Percentiles rank a stretch among this genome's conserved stretches.
phyloP scores from a whole-genome alignment of 2,113 vertebrate genomes.

The Pontoporia blainvillei region DNA sequence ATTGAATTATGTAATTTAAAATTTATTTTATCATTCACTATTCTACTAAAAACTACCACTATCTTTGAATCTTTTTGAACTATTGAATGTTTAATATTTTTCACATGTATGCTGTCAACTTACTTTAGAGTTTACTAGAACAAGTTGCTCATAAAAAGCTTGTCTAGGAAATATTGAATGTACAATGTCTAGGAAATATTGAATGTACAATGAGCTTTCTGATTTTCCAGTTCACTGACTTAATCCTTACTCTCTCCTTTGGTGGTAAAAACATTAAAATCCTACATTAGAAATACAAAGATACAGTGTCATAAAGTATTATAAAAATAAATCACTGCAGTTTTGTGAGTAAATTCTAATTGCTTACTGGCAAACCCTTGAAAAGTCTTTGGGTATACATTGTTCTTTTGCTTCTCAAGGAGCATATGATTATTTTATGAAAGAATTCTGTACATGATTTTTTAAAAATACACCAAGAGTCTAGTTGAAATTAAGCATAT shows the following conservation, averaged over 20 bases:
- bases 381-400: neutral
- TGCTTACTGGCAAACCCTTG: neutral
- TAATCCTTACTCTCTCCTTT: conserved; percentile 49
- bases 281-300: conserved; percentile 47
- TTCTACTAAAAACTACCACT: neutral
- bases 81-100: conserved; percentile 39
- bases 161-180: conserved; percentile 51
- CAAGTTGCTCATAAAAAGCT: conserved; percentile 65
- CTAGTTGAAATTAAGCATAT: neutral
- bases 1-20: neutral
- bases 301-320: conserved; percentile 11
- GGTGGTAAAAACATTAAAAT: conserved; percentile 52
- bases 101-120: conserved; percentile 10
- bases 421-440: neutral
- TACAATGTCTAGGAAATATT: conserved; percentile 44
- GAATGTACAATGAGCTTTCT: conserved; percentile 60
- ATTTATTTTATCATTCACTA: neutral
- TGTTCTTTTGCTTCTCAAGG: neutral
- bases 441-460: neutral
- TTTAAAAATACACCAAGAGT: neutral
- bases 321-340: conserved; percentile 36
- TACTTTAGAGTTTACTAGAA: conserved; percentile 50
- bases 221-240: conserved; percentile 75
- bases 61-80: neutral
- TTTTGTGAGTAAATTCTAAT: conserved; percentile 35